phyloP scores from a whole-genome alignment of 1,140 invertebrate genomes.

The Drosophila kepulauana region DNA sequence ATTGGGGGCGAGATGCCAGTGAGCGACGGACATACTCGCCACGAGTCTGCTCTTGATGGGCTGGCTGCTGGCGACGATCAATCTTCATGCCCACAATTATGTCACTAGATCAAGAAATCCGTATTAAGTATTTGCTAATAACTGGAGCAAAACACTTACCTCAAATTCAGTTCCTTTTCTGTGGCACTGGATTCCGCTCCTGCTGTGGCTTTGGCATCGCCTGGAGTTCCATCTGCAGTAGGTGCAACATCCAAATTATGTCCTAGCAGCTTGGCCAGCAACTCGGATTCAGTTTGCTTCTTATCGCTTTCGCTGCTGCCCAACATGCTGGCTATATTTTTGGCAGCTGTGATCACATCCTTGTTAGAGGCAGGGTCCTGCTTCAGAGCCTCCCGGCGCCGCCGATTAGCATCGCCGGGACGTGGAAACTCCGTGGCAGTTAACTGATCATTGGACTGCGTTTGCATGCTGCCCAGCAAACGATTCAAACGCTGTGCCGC shows the following conservation, averaged over 20 bases:
- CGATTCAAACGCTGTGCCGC: slow-evolving; percentile 73
- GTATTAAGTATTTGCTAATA: slow-evolving; percentile 1
- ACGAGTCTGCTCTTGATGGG: slow-evolving; percentile 79
- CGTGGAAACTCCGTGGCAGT: slow-evolving; percentile 56
- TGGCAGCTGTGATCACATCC: slow-evolving; percentile 87
- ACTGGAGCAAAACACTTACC: slow-evolving; percentile 36
- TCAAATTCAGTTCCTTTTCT: slow-evolving; percentile 74
- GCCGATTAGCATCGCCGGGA: slow-evolving; percentile 69
- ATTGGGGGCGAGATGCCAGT: slow-evolving; percentile 54
- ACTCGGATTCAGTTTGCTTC: slow-evolving; percentile 90
- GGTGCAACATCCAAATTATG: slow-evolving; percentile 85
- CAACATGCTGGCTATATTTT: slow-evolving; percentile 89
- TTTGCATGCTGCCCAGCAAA: slow-evolving; percentile 73
- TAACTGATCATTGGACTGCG: slow-evolving; percentile 61
- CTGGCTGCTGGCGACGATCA: slow-evolving; percentile 85
- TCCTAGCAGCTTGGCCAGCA: slow-evolving; percentile 89
- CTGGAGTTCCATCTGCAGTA: slow-evolving; percentile 17
- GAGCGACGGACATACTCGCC: slow-evolving; percentile 75
- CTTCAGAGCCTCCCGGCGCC: slow-evolving; percentile 60
- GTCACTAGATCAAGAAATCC: slow-evolving; percentile 86
- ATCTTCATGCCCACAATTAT: slow-evolving; percentile 91
- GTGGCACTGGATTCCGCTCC: slow-evolving; percentile 3
- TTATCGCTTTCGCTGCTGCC: slow-evolving; percentile 87
- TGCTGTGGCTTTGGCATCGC: slow-evolving; percentile 10
- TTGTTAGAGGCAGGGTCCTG: slow-evolving; percentile 55